Conservation (phyloP, 2,888 invertebrate species). For the Matsumyia berberina region DNA sequence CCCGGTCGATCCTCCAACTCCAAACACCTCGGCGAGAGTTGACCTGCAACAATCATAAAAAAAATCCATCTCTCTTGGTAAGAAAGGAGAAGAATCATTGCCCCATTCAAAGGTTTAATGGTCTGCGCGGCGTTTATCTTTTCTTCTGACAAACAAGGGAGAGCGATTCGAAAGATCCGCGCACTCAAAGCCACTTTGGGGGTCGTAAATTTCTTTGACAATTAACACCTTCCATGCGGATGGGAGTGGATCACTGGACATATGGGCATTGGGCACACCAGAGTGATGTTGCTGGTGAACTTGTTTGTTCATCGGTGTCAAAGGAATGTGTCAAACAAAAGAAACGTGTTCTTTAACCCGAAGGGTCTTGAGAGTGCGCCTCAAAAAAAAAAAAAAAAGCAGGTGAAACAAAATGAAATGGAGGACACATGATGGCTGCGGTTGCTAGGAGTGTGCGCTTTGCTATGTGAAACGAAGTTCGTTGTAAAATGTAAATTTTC, state of each 20-base stretch:
- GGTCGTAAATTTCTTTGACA: constrained; percentile 72
- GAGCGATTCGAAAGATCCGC: constrained; percentile 47
- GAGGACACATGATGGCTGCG: constrained; percentile 11
- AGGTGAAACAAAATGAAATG: constrained; percentile 49
- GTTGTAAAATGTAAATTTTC: constrained; percentile 69
- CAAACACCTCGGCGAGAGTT: neutral
- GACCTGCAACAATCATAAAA: constrained; percentile 66
- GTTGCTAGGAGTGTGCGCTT: constrained; percentile 5
- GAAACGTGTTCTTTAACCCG: constrained; percentile 40
- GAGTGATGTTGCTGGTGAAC: constrained; percentile 39
- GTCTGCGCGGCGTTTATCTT: constrained; percentile 71
- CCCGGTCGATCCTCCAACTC: constrained; percentile 10
- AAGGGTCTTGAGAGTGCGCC: constrained; percentile 13
- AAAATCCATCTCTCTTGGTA: constrained; percentile 39
- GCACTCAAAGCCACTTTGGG: constrained; percentile 36
- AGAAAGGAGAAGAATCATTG: constrained; percentile 59
- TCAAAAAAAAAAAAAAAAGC: constrained; percentile 13
- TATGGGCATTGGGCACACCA: constrained; percentile 1
- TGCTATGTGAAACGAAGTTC: constrained; percentile 45
- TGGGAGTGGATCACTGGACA: constrained; percentile 27
- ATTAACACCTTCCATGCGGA: constrained; percentile 66
- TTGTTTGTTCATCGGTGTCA: constrained; percentile 53
- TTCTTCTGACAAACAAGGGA: constrained; percentile 32
- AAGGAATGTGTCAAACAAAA: constrained; percentile 51
- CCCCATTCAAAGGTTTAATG: constrained; percentile 71